Evolutionary conservation across 2,888 invertebrate genomes (phyloP).

Genomic region (Drosophila flavopinicola): DNA sequence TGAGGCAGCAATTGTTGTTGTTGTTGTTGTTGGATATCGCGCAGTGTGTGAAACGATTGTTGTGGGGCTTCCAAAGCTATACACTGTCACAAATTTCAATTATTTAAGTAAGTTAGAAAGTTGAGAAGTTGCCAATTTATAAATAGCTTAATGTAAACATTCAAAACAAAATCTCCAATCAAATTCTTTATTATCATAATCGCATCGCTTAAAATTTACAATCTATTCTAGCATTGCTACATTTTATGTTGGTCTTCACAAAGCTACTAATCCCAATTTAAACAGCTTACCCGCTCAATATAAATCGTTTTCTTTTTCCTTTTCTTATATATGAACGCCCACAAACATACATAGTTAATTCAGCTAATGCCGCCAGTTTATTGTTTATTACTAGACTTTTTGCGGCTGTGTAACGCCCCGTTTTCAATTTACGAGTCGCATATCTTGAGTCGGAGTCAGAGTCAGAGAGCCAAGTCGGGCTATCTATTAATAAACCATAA

Average conservation of each 20-base stretch:
- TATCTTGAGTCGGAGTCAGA: constrained; percentile 50
- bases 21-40: constrained; percentile 22
- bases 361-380: constrained; percentile 9
- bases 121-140: too few species aligned
- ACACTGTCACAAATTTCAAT: constrained; percentile 38
- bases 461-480: constrained; percentile 46
- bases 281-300: not conserved
- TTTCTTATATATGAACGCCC: constrained; percentile 25
- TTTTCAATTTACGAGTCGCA: constrained; percentile 61
- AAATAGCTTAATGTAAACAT: too few species aligned
- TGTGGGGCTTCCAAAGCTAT: constrained; percentile 20
- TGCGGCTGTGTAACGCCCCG: constrained; percentile 42
- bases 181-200: too few species aligned
- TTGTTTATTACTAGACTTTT: constrained; percentile 6
- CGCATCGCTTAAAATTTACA: not conserved
- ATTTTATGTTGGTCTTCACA: not conserved
- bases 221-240: not conserved
- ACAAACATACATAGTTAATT: constrained; percentile 3
- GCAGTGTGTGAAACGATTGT: constrained; percentile 33
- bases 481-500: constrained; percentile 75
- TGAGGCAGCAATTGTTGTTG: constrained; percentile 35
- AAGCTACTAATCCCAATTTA: not conserved
- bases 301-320: not conserved
- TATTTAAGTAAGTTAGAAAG: not conserved
- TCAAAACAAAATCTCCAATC: too few species aligned